A percentile compares a stretch with the other conserved stretches of the same genome.
Evolutionary conservation across 1,140 invertebrate species (phyloP).

Genomic region (Drosophila nannoptera): DNA sequence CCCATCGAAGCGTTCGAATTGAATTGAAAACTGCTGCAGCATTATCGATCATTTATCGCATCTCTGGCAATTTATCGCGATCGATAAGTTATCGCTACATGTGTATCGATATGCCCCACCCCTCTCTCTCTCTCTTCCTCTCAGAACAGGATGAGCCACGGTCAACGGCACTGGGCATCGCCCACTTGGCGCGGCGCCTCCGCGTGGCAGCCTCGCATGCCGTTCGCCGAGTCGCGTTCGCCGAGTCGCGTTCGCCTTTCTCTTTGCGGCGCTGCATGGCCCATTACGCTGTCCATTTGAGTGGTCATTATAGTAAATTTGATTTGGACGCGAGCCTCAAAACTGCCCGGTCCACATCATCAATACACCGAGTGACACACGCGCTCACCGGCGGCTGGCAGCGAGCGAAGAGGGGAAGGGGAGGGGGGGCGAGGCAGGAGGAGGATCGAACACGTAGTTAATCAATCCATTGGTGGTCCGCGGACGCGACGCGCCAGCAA

Average conservation of each 20-base stretch:
- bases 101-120: too few relatives aligned
- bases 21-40: too few relatives aligned
- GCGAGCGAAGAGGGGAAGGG: too few relatives aligned
- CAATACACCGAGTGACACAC: conserved; percentile 65
- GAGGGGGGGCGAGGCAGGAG: conserved; percentile 25
- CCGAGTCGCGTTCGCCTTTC: conserved; percentile 37
- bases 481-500: conserved; percentile 69
- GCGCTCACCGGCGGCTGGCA: neutral
- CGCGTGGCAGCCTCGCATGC: conserved; percentile 10
- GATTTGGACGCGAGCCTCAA: conserved; percentile 64
- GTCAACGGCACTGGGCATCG: conserved; percentile 26
- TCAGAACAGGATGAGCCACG: too few relatives aligned
- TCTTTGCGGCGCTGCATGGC: conserved; percentile 38
- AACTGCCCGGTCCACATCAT: conserved; percentile 59
- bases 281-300: conserved; percentile 73
- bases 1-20: too few relatives aligned
- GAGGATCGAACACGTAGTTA: conserved; percentile 74
- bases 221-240: neutral
- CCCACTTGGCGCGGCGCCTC: conserved; percentile 31
- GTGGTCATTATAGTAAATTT: conserved; percentile 74
- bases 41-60: too few relatives aligned
- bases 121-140: too few relatives aligned
- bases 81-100: too few relatives aligned
- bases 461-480: conserved; percentile 74
- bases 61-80: too few relatives aligned